Conservation (phyloP, 2,797 vertebrate genomes). For the Amblyopsis hoosieri region DNA sequence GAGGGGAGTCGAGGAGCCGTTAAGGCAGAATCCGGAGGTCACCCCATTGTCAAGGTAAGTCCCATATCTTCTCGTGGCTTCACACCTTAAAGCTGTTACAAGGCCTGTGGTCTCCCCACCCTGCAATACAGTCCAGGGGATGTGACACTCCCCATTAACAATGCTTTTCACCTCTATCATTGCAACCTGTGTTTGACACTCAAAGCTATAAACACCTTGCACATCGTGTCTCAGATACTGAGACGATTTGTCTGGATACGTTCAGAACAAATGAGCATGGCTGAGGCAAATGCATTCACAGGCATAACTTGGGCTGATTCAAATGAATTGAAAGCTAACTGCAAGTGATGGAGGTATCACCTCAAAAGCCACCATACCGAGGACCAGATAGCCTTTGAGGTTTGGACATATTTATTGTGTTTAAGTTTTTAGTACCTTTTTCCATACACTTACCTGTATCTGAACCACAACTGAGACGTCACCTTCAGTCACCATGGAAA, state of each 20-base stretch:
- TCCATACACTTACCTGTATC: background rate
- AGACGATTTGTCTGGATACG: background rate
- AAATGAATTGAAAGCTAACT: slow-evolving; percentile 17
- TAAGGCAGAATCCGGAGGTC: slow-evolving; percentile 93
- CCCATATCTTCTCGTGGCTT: slow-evolving; percentile 9
- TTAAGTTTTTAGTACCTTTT: background rate
- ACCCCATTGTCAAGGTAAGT: slow-evolving; percentile 96
- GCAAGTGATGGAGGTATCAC: background rate
- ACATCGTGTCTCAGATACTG: background rate
- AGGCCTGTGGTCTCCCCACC: background rate
- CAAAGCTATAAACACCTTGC: background rate
- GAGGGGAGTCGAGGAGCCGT: slow-evolving; percentile 97
- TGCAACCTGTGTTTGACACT: slow-evolving; percentile 1
- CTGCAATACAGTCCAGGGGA: too few relatives aligned
- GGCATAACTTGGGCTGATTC: background rate
- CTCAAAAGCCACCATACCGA: slow-evolving; percentile 1
- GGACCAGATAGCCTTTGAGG: slow-evolving; percentile 23
- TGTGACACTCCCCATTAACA: background rate
- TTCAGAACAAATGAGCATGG: background rate
- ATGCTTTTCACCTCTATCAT: background rate
- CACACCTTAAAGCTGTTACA: background rate
- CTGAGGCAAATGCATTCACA: background rate
- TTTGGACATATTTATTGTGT: slow-evolving; percentile 23
- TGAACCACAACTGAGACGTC: slow-evolving; percentile 20
- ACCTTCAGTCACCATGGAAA: background rate